Conservation (phyloP, 1,140 invertebrate genomes). For the Tetraneura akinire region DNA sequence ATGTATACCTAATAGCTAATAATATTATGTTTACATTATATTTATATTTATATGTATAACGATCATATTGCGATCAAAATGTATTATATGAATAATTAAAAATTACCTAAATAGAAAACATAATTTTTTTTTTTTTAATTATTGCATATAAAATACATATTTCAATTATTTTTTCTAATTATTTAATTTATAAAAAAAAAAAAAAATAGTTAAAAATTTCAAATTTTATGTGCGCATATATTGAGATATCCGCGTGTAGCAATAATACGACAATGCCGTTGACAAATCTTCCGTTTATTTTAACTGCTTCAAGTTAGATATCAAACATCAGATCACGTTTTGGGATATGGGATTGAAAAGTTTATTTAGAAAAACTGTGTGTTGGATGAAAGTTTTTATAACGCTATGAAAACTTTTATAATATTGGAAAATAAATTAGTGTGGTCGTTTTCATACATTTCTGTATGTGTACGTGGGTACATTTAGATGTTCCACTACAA, state of each 20-base stretch:
- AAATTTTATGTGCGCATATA: background rate
- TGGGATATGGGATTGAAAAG: background rate
- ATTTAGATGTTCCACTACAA: background rate
- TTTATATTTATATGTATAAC: too few species aligned
- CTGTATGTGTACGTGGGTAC: background rate
- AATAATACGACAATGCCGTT: background rate
- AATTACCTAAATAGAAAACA: too few species aligned
- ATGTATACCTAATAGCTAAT: too few species aligned
- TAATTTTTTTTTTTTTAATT: too few species aligned
- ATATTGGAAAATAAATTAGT: conserved; percentile 31
- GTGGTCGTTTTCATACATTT: conserved; percentile 1
- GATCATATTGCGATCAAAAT: too few species aligned
- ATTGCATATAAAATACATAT: too few species aligned
- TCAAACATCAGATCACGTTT: background rate
- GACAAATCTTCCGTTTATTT: background rate
- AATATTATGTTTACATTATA: too few species aligned
- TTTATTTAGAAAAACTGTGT: conserved; percentile 1
- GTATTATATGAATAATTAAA: too few species aligned
- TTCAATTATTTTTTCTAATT: background rate
- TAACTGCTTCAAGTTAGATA: background rate
- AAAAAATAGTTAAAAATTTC: background rate
- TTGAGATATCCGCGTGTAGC: background rate
- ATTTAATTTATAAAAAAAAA: background rate
- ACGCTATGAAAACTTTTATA: conserved; percentile 34
- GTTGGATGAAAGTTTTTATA: conserved; percentile 4